These are phyloP conservation scores for Cyanistes caeruleus DNA, from an alignment of 2,113 vertebrate genomes.

Conservation along the genomic window DNA sequence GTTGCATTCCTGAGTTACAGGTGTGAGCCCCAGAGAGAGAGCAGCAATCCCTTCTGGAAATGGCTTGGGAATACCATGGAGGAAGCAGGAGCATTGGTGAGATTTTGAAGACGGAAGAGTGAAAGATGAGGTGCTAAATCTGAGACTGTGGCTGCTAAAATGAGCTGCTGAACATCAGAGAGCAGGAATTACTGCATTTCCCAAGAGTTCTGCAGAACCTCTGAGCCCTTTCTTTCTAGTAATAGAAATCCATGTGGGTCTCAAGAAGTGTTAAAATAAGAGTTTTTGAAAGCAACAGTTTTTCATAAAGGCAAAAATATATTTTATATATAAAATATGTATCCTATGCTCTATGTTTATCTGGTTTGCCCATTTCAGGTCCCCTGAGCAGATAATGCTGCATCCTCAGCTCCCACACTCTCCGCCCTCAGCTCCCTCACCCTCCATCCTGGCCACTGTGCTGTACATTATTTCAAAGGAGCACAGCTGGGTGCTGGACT, in stretches of 20 bases:
- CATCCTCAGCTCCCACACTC: background rate
- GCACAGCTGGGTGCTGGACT: background rate
- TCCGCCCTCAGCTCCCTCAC: background rate
- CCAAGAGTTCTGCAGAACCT: background rate
- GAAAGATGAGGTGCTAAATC: background rate
- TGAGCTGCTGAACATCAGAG: background rate
- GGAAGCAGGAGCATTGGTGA: background rate
- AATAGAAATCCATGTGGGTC: background rate
- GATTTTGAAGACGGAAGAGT: background rate
- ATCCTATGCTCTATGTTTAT: background rate
- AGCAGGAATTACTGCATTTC: background rate
- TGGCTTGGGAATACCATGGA: background rate
- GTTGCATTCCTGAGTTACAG: background rate
- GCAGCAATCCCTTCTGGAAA: background rate
- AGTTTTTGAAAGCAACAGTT: background rate
- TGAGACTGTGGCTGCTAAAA: background rate
- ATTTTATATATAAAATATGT: background rate
- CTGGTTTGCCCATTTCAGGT: background rate
- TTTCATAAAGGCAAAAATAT: background rate
- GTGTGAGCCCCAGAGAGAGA: background rate
- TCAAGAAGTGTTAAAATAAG: background rate
- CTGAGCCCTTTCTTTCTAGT: background rate
- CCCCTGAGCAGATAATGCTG: background rate
- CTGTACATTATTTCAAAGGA: background rate
- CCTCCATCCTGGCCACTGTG: background rate